These are phyloP conservation scores for Apodemia mormo DNA, from an alignment of 2,888 invertebrate species.

Conservation along the genomic window DNA sequence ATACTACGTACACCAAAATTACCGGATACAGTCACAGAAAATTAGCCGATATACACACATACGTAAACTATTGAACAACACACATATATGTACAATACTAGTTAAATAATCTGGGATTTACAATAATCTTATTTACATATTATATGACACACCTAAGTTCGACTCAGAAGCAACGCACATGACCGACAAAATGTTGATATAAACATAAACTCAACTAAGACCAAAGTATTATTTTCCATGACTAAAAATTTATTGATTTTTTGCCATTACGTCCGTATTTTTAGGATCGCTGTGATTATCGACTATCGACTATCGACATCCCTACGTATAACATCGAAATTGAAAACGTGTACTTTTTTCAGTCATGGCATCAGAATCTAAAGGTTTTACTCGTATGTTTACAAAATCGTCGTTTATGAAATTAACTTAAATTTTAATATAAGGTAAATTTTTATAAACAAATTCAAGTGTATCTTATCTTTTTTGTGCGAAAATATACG, in stretches of 20 bases:
- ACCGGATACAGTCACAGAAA: constrained; percentile 53
- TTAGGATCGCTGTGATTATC: background rate
- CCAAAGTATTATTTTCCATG: background rate
- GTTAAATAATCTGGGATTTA: constrained; percentile 18
- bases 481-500: too few species aligned
- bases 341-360: too few species aligned
- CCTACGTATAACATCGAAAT: too few species aligned
- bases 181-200: background rate
- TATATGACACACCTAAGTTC: constrained; percentile 17
- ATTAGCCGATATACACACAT: constrained; percentile 60
- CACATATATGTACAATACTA: constrained; percentile 42
- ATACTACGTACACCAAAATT: constrained; percentile 49
- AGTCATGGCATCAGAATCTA: too few species aligned
- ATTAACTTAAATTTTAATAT: too few species aligned
- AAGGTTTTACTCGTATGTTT: too few species aligned
- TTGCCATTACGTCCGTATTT: background rate
- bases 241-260: background rate
- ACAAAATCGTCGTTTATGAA: too few species aligned
- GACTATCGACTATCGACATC: too few species aligned
- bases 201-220: background rate
- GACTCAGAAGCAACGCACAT: background rate
- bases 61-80: constrained; percentile 47
- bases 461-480: too few species aligned
- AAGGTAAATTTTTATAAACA: too few species aligned
- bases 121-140: constrained; percentile 18